Evolutionary conservation across 2,888 invertebrate species (phyloP), one percentile per base, ranked within the genome.

Genomic region (Apotomis capreana): DNA sequence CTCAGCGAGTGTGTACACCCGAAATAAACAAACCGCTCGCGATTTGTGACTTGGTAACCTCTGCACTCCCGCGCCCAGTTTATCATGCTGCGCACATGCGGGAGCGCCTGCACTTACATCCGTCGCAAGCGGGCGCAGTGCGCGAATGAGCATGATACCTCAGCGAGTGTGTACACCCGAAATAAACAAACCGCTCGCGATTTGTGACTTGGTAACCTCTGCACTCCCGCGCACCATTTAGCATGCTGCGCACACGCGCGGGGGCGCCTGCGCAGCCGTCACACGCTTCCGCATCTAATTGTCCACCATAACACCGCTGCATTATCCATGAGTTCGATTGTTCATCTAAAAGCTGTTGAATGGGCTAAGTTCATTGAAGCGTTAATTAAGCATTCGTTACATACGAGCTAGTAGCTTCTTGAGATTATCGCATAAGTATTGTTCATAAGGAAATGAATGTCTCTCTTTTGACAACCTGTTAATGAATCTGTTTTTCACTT

Each of bases 201-300:
- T 37, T 12, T 63, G 12, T 61, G 62, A 68, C 62, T 68, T 67
- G 70, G 54, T 69, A 37, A 52, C 46, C 36, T 13, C 15, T 51
- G 4, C 40, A 52, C 13, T 40, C n/a, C 15, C 10, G 37, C 40
- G 10, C 55, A 9, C 40, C 68, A 51, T 73, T 78, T 76, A 71
- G 62, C 69, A 78, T 77, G 77, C 78, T 69, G 54, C 52, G 55
- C 77, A 68, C 74, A 73, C 64, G 69, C 76, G 75, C 75, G 64
- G 75, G 77, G 76, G 77, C 78, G 78, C 77, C 74, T 70, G 72
- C 76, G 74, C 70, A 51, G 63, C 52, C 57, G 46, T 65, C 55
- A 65, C 57, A 65, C 65, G 65, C 61, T 71, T 71, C 71, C 71
- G 71, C 68, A 71, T 71, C 68, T 71, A 71, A 71, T 71, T 68